Base-by-base conservation (phyloP, 2,797 vertebrate species). In the Helicolenus hilgendorfi region DNA sequence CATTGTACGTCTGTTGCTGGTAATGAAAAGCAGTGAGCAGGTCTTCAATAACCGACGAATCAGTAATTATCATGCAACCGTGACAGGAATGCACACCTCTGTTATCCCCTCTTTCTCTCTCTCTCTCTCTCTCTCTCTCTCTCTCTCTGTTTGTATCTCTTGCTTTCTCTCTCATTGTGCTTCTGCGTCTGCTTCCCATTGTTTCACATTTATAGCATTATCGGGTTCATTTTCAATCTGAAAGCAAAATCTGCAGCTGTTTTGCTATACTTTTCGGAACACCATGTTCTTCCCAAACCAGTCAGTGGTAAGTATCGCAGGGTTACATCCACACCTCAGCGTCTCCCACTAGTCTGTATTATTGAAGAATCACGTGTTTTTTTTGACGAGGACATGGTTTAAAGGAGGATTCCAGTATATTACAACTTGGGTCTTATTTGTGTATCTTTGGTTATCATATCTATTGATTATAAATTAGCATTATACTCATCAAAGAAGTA, bases 1-100 rank as follows among this genome's bases (percentile, higher is more conserved):
- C 86, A 89, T 91, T 94, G 70, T 95, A 94, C 81, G 96, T 94
- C 97, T 97, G 93, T 95, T 95, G 94, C 96, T 93, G 94, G 92
- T 98, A 97, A 97, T 98, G 97, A 98, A 97, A 97, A 97, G 95
- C 83, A 64, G 96, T 96, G 95, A 98, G 94, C 96, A 95, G 96
- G 94, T 97, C 97, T 98, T 98, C 96, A 97, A 96, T 95, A 97
- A 96, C 96, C 92, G 96, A 96, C 96, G 97, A 96, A 96, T 96
- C 92, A 94, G 95, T 98, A 97, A 98, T 98, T 98, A 98, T 97
- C 94, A 95, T 96, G 92, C 91, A 94, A 85, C 95, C 97, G 97
- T 98, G 97, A 98, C 96, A 96, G 96, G 97, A 98, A 98, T 97
- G 94, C 89, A 82, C 91, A 94, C 91, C 83, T 92, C 82, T 62